phyloP scores from a whole-genome alignment of 2,797 vertebrate species.

The Siniperca obscura region DNA sequence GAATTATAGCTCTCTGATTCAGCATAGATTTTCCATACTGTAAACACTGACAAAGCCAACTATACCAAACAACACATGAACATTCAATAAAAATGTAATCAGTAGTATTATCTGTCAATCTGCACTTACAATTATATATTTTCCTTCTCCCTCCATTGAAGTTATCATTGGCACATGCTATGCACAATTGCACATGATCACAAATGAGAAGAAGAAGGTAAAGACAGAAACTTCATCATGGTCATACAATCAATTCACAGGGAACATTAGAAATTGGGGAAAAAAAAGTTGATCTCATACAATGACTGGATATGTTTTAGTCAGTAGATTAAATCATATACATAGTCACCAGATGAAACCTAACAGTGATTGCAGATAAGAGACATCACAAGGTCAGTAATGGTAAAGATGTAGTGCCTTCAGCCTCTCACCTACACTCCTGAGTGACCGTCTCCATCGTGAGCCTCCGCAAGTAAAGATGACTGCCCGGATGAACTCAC shows the following conservation, averaged over 20 bases:
- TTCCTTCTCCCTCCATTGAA: not conserved
- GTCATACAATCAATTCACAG: not conserved
- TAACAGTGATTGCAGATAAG: not conserved
- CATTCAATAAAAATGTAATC: not conserved
- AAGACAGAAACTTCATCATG: not conserved
- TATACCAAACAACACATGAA: not conserved
- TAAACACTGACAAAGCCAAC: not conserved
- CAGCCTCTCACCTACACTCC: constrained; percentile 76
- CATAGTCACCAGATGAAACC: not conserved
- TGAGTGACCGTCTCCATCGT: constrained; percentile 86
- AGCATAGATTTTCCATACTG: not conserved
- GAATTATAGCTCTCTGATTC: not conserved
- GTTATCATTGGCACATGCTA: not conserved
- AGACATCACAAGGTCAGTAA: not conserved
- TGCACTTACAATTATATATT: not conserved
- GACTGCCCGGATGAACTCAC: constrained; percentile 91
- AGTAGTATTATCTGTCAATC: not conserved
- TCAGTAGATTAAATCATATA: not conserved
- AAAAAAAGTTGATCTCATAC: not conserved
- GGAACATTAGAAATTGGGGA: not conserved
- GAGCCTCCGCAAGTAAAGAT: constrained; percentile 93
- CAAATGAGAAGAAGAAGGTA: not conserved
- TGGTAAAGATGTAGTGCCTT: not conserved
- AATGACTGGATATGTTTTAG: not conserved
- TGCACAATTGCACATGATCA: not conserved